Evolutionary conservation across 2,113 vertebrate genomes (phyloP), one percentile per base, ranked within the genome.

Genomic region (Podarcis cretensis): DNA sequence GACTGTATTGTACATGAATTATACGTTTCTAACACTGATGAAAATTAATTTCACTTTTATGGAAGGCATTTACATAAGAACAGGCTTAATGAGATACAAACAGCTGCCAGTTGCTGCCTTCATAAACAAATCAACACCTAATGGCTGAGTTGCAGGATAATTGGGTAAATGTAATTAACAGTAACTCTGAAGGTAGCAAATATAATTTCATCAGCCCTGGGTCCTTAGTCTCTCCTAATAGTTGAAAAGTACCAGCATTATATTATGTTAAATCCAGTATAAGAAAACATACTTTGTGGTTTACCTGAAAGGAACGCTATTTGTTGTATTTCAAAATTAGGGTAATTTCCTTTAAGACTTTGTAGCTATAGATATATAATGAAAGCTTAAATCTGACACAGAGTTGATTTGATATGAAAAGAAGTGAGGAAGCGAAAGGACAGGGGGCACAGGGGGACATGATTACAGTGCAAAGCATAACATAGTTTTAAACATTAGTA

Each of bases 51-150:
- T 96, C 88, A 76, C 87, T 96, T 97, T 97, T 97, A 97, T 96
- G 93, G 93, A 87, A 95, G 89, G 78, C 89, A 97, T 97, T 97
- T 97, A 96, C 97, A 96, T 97, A 96, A 96, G 95, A 96, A 96
- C 95, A 95, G 91, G 90, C 87, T 95, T 97, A 96, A 98, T 97
- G 97, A 97, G 94, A 95, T 93, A 93, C 92, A 95, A 96, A 95
- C 96, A 97, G 95, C 96, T 97, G 96, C 96, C 96, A 96, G 89
- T 96, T 89, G 92, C 94, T 95, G 92, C 95, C 96, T 97, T 96
- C 93, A 95, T 97, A 97, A 97, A 96, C 97, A 97, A 97, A 97
- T 97, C 97, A 96, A 97, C 96, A 96, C 95, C 95, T 96, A 97
- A 97, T 96, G 96, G 93, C 95, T 94, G 95, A 95, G 93, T 94